Evolutionary conservation across 2,888 invertebrate genomes (phyloP).

Genomic region (Ametastegia equiseti): DNA sequence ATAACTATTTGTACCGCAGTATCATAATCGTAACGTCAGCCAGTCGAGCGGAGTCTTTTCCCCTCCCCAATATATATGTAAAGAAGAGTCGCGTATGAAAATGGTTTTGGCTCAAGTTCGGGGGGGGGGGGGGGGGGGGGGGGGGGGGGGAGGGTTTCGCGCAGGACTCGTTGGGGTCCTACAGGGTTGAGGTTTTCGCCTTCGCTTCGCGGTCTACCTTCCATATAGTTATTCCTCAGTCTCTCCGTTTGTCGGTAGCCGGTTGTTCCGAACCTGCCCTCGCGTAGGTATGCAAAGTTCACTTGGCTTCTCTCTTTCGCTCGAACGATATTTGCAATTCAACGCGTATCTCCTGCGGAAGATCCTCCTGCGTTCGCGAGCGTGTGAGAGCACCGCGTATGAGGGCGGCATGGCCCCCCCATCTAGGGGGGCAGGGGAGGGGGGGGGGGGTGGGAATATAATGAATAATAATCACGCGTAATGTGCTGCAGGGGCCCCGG

Average conservation of each 20-base stretch:
- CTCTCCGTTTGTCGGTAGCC: conserved; percentile 25
- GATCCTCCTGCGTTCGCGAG: conserved; percentile 50
- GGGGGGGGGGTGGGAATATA: conserved; percentile 64
- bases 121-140: neutral
- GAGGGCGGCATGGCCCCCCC: too few species aligned
- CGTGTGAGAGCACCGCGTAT: conserved; percentile 40
- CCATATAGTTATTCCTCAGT: neutral
- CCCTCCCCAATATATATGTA: conserved; percentile 52
- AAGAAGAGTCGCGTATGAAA: conserved; percentile 49
- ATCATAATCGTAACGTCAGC: conserved; percentile 71
- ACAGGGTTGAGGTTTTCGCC: neutral
- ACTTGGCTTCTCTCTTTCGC: conserved; percentile 51
- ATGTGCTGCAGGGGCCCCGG: conserved; percentile 56
- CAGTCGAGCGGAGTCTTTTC: conserved; percentile 48
- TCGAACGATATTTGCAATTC: conserved; percentile 67
- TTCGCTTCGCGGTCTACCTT: neutral
- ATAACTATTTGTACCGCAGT: conserved; percentile 71
- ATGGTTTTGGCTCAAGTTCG: conserved; percentile 43
- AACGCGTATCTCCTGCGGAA: conserved; percentile 57
- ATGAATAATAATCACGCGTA: conserved; percentile 73
- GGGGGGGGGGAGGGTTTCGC: conserved; percentile 3
- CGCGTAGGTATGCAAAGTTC: conserved; percentile 53
- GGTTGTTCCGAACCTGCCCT: neutral
- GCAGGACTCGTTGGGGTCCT: too few species aligned
- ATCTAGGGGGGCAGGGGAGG: too few species aligned